Base-by-base conservation (phyloP, 2,888 invertebrate genomes). In the Sphaeridia pumilis region DNA sequence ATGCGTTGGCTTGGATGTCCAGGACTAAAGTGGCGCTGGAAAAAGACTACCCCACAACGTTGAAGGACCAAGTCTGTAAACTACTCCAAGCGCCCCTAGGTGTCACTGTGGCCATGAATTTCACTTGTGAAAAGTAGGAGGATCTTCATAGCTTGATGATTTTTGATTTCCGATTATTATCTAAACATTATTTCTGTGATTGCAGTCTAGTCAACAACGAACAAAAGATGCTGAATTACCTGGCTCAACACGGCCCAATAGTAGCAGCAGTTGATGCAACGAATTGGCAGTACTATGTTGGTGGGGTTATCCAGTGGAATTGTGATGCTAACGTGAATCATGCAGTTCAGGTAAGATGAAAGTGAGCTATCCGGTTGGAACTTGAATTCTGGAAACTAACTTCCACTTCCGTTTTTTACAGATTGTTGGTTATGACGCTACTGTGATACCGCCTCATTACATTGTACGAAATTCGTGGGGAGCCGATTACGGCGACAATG, bases 391-490 rank as follows among this genome's bases (percentile, higher is more conserved):
- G n/a, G n/a, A n/a, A n/a, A n/a, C n/a, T n/a, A n/a, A n/a, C n/a
- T n/a, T n/a, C n/a, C 12, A 31, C 7, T 7, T 31, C 7, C 12
- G 20, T 2, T 20, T 50, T 35, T 31, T 44, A 4, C 79, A 86
- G 68, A 74, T 89, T 47, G 82, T 89, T 0, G 89, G 90, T 1
- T 90, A 88, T 68, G 83, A 89, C 67, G 70, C 81, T 21, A 77
- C 78, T 4, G 80, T 77, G 3, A 73, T 76, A 1, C 78, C 83
- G 17, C 88, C 88, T 0, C 79, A 81, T 71, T 90, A 87, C 69
- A 85, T 89, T 46, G 82, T 83, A 0, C 78, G 83, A 65, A 89
- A 89, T 72, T 87, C 87, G 0, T 90, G 89, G 89, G 88, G 88
- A 0, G 66, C 74, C 3, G 75, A 77, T 4, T 89, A 84, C 66